Evolutionary conservation across 2,797 vertebrate species (phyloP), one percentile per base, ranked within the genome.

Genomic region (Pyrocephalus nanus): DNA sequence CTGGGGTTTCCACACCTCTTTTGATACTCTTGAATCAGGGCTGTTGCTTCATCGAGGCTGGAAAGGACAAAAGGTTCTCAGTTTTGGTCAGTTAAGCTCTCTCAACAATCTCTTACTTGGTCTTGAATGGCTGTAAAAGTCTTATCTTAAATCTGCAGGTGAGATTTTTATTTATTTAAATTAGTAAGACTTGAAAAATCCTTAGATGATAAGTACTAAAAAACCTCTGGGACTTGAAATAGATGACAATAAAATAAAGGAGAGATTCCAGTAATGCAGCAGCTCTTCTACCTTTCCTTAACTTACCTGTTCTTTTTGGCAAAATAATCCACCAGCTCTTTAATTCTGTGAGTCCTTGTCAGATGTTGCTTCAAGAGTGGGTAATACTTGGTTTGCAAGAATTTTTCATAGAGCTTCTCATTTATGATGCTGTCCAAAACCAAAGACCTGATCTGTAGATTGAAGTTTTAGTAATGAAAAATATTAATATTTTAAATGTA

Each of bases 361-460:
- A 96, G 53, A 8, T 98, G 97, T 85, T 97, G 96, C 92, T 98
- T 98, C 95, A 99, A 88, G 38, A 97, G 81, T 25, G 95, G 86
- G 8, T 99, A 98, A 97, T 99, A 98, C 89, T 98, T 98, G 16
- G 98, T 98, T 91, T 98, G 98, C 43, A 98, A 57, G 92, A 99
- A 95, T 55, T 97, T 98, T 87, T 98, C 98, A 58, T 98, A 98
- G 6, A 98, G 98, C 51, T 98, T 97, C 60, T 97, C 98, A 32
- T 96, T 97, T 90, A 97, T 97, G 87, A 99, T 96, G 60, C 97
- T 98, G 8, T 97, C 97, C 88, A 99, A 96, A 43, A 99, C 97
- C 6, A 98, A 97, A 51, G 98, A 98, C 92, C 97, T 98, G 71
- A 99, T 97, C 99, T 99, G 95, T 6, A 93, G 60, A 26, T 73